phyloP scores from a whole-genome alignment of 2,113 vertebrate genomes.

The Cyanocitta stelleri region DNA sequence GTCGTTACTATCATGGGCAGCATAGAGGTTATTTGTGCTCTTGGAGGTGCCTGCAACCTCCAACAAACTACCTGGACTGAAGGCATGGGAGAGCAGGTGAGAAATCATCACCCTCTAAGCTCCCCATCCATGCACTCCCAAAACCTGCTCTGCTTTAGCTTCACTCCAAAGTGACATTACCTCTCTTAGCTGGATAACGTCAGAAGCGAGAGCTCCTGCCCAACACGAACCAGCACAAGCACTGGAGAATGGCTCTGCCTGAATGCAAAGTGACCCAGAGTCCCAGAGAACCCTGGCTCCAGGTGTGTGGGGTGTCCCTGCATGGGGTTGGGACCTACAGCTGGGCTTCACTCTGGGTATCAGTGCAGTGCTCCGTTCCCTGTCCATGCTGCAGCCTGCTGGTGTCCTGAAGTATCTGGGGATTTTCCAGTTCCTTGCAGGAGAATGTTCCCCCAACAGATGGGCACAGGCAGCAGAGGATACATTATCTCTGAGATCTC shows the following conservation, averaged over 20 bases:
- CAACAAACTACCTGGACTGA: not conserved
- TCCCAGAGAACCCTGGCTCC: no score
- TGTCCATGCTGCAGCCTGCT: not conserved
- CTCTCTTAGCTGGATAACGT: not conserved
- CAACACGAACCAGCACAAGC: not conserved
- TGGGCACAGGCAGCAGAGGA: not conserved
- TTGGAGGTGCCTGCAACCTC: not conserved
- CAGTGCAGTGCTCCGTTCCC: not conserved
- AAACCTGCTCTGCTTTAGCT: not conserved
- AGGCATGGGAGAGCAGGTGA: not conserved
- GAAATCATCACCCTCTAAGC: not conserved
- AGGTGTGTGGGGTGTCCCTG: not conserved
- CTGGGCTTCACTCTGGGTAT: not conserved
- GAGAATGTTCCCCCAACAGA: not conserved
- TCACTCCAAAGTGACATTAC: not conserved
- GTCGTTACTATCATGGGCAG: not conserved
- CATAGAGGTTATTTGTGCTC: not conserved
- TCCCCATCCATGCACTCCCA: not conserved
- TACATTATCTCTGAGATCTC: not conserved
- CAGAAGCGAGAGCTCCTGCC: not conserved
- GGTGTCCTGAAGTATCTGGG: not conserved
- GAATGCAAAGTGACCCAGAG: not conserved
- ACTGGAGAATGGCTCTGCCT: not conserved
- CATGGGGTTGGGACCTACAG: not conserved
- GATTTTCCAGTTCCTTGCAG: not conserved